Evolutionary conservation across 2,888 invertebrate species (phyloP), one percentile per base, ranked within the genome.

Genomic region (Galerucella calmariensis): DNA sequence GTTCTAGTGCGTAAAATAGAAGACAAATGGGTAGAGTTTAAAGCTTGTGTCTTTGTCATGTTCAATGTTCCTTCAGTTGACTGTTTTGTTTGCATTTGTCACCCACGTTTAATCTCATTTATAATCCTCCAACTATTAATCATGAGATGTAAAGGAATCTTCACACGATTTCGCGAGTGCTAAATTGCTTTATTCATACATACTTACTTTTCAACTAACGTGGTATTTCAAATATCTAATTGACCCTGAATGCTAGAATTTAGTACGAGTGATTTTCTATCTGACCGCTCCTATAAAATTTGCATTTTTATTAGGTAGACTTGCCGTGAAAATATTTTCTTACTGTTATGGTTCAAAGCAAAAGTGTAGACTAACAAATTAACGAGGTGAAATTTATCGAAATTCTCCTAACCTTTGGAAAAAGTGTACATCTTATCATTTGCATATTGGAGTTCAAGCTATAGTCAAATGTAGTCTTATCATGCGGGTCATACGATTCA

Each of bases 291-390:
- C 63, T 65, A 46, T n/a, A 9, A 65, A 65, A 65, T 65, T 65
- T 65, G 46, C 63, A 65, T 65, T 65, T 65, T 48, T 65, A 65
- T 46, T 41, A 65, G n/a, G n/a, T n/a, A n/a, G 63, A 35, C 41
- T 11, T 41, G 16, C n/a, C 35, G 41, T 62, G 62, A 62, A 62
- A 41, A 62, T 62, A 56, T 56, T 56, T 56, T 16, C 20, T 2
- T 20, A 56, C 56, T 56, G 56, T 56, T 20, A 56, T 56, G 10
- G 16, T 56, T 56, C 20, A 56, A 56, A 56, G 56, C 16, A 8
- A 20, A 10, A 20, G 56, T 56, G 20, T 56, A 56, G 20, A 56
- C 56, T 56, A 16, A 56, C 56, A 16, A 56, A 56, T 56, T 56
- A 20, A 20, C 20, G 20, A 56, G 56, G 56, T 56, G 8, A 56